A percentile compares a stretch with the other conserved stretches of the same genome.
Evolutionary conservation across 2,797 vertebrate genomes (phyloP).

Genomic region (Forpus xanthops): DNA sequence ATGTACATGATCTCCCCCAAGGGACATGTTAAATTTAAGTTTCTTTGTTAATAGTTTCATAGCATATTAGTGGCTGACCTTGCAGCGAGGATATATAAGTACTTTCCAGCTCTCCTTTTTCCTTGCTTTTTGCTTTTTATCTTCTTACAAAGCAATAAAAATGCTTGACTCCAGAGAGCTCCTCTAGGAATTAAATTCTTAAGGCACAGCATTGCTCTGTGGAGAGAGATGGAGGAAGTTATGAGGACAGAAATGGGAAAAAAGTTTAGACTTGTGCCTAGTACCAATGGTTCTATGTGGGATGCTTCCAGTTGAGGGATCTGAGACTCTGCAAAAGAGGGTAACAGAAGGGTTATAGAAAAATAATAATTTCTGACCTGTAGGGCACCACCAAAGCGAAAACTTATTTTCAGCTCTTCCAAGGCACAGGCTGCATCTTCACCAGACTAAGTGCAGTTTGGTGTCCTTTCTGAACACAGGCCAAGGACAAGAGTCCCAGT

Average conservation of each 20-base stretch:
- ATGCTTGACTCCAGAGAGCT: not conserved
- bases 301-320: not conserved
- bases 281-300: not conserved
- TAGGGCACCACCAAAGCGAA: not conserved
- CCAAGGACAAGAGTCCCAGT: not conserved
- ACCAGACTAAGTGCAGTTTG: not conserved
- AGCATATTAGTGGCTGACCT: constrained; percentile 71
- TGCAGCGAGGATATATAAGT: constrained; percentile 30
- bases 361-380: not conserved
- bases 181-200: not conserved
- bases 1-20: constrained; percentile 52
- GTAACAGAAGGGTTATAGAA: not conserved
- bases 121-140: constrained; percentile 34
- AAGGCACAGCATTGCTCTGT: not conserved
- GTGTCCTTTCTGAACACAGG: not conserved
- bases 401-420: not conserved
- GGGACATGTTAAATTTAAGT: constrained; percentile 65
- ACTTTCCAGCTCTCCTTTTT: not conserved
- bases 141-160: constrained; percentile 22
- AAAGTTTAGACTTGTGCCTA: not conserved
- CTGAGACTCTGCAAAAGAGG: not conserved
- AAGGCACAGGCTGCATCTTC: not conserved
- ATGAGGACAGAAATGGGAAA: not conserved
- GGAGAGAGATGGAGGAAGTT: not conserved
- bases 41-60: constrained; percentile 67